These are phyloP conservation scores for Geopemphigus sp. DNA, from an alignment of 1,140 invertebrate genomes.

Conservation along the genomic window DNA sequence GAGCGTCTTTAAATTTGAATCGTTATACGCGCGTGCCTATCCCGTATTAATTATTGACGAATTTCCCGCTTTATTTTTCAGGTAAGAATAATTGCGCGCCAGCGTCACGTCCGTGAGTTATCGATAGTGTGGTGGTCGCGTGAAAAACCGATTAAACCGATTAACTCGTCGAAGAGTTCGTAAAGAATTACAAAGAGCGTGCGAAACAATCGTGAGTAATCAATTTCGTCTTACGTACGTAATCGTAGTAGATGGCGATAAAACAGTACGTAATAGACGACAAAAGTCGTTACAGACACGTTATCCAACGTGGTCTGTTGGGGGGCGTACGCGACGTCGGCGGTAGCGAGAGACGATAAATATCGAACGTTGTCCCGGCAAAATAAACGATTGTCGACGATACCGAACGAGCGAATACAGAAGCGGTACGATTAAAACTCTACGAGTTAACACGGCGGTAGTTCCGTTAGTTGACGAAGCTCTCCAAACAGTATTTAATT, in stretches of 20 bases:
- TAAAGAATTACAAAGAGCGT: too few relatives aligned
- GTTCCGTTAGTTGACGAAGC: not conserved
- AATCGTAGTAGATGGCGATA: too few relatives aligned
- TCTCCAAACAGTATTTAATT: conserved; percentile 1
- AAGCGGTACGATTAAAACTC: not conserved
- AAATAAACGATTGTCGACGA: not conserved
- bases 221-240: too few relatives aligned
- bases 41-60: too few relatives aligned
- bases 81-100: not conserved
- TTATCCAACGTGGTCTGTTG: too few relatives aligned
- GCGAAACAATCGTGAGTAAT: too few relatives aligned
- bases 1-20: not conserved
- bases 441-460: not conserved
- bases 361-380: too few relatives aligned
- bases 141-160: too few relatives aligned
- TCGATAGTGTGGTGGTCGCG: not conserved
- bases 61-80: not conserved
- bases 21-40: not conserved
- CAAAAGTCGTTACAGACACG: too few relatives aligned
- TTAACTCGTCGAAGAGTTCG: not conserved
- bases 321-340: too few relatives aligned
- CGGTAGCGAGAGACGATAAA: too few relatives aligned
- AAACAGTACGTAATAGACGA: too few relatives aligned
- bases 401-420: not conserved
- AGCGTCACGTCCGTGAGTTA: not conserved